Percentiles rank a stretch among this genome's conserved stretches.
Evolutionary conservation across 2,888 invertebrate genomes (phyloP).

Genomic region (Noctua comes): DNA sequence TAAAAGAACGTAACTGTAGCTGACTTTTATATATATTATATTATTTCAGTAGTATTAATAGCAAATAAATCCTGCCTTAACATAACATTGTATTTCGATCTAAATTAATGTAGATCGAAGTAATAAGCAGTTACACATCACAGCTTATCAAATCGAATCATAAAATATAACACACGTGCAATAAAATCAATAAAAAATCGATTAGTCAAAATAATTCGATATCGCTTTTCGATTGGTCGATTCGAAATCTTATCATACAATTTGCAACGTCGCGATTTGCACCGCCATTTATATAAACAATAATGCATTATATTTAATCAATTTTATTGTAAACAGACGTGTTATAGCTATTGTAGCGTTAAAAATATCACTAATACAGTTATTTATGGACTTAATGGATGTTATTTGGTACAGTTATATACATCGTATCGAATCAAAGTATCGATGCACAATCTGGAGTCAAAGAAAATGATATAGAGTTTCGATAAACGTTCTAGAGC

Average conservation of each 20-base stretch:
- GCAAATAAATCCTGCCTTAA: not conserved
- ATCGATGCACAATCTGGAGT: not conserved
- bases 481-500: not conserved
- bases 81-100: not conserved
- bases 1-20: not conserved
- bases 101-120: conserved; percentile 34
- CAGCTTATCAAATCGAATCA: conserved; percentile 62
- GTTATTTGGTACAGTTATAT: conserved; percentile 12
- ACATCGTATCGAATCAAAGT: conserved; percentile 1
- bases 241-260: conserved; percentile 59
- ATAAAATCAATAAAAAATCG: conserved; percentile 65
- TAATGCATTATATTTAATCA: conserved; percentile 64
- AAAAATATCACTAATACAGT: conserved; percentile 43
- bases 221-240: conserved; percentile 51
- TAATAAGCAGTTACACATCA: conserved; percentile 39
- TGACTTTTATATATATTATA: not conserved
- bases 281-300: conserved; percentile 61
- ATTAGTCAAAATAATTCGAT: conserved; percentile 64
- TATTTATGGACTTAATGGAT: conserved; percentile 43
- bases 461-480: not conserved
- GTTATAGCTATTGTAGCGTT: conserved; percentile 57
- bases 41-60: not conserved
- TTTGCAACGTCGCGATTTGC: conserved; percentile 60
- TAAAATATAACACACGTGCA: conserved; percentile 61
- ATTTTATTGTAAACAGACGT: conserved; percentile 58